Percentiles rank a stretch among this genome's conserved stretches.
These are phyloP conservation scores for Anseranas semipalmata DNA, from an alignment of 2,113 vertebrate species.

Conservation along the genomic window DNA sequence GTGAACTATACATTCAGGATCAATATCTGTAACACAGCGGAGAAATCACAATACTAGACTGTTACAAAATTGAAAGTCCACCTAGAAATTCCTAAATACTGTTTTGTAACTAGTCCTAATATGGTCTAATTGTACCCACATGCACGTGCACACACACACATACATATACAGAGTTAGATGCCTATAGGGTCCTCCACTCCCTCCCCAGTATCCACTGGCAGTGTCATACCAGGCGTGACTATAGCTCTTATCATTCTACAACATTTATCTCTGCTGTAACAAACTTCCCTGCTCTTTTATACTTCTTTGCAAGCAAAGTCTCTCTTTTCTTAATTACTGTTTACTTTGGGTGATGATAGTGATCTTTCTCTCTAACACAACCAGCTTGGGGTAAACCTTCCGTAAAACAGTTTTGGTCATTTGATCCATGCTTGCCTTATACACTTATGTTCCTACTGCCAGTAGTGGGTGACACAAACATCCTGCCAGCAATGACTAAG, in stretches of 20 bases:
- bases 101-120: not conserved
- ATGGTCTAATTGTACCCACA: rapidly evolving
- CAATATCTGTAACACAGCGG: not conserved
- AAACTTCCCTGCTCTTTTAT: not conserved
- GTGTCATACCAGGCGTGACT: rapidly evolving
- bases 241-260: not conserved
- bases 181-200: rapidly evolving
- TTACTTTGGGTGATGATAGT: not conserved
- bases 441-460: not conserved
- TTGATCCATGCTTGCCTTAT: not conserved
- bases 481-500: not conserved
- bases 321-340: not conserved
- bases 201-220: rapidly evolving
- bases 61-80: not conserved
- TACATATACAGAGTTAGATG: not conserved
- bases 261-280: not conserved
- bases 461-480: not conserved
- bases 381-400: rapidly evolving
- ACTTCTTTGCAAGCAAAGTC: not conserved
- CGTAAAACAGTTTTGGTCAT: not conserved
- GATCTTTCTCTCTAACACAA: not conserved
- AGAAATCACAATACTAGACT: not conserved
- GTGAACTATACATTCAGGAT: not conserved
- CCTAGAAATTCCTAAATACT: not conserved
- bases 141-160: too few species aligned